phyloP scores from a whole-genome alignment of 2,797 vertebrate species.

The Loriculus beryllinus region DNA sequence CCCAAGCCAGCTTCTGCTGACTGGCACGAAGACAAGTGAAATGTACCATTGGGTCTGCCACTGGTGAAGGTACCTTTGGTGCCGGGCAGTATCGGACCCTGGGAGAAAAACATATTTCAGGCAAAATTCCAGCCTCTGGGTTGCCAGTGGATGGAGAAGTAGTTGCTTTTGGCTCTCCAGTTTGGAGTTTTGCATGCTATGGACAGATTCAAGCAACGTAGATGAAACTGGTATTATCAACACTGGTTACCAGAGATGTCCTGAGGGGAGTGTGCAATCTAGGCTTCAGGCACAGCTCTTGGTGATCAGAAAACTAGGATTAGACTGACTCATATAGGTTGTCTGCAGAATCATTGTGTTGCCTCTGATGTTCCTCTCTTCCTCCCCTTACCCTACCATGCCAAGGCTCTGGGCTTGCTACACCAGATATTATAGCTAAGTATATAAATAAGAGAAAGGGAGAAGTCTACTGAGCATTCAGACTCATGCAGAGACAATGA shows the following conservation, averaged over 20 bases:
- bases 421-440: background rate
- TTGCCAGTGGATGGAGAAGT: background rate
- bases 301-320: background rate
- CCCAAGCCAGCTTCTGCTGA: background rate
- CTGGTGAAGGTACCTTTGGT: background rate
- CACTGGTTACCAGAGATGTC: background rate
- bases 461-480: background rate
- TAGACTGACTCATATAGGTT: fast-evolving
- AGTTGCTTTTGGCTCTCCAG: background rate
- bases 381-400: background rate
- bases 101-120: background rate
- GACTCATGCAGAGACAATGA: background rate
- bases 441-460: background rate
- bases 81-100: background rate
- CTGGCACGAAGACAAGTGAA: background rate
- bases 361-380: background rate
- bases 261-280: background rate
- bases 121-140: background rate
- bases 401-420: background rate
- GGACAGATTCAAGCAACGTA: background rate
- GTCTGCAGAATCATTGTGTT: background rate
- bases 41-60: background rate
- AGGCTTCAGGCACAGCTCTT: background rate
- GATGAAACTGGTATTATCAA: background rate
- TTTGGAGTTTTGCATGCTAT: background rate